Evolutionary conservation across 2,113 vertebrate species (phyloP).

Genomic region (Girardinichthys multiradiatus): DNA sequence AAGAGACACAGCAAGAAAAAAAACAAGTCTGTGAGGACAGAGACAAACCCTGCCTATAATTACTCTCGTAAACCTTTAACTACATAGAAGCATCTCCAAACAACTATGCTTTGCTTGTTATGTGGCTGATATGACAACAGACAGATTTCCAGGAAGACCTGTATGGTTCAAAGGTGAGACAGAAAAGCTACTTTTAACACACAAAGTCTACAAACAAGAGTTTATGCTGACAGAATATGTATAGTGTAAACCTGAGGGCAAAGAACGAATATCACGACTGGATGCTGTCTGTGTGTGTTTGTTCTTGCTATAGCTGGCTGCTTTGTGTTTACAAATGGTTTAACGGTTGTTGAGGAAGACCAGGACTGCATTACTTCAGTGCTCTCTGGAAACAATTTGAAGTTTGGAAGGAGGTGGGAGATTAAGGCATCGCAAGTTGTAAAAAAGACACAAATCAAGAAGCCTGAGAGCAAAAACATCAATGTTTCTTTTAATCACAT

Average conservation of each 20-base stretch:
- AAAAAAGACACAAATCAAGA: slow-evolving; percentile 27
- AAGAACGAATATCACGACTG: slow-evolving; percentile 20
- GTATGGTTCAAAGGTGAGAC: not conserved
- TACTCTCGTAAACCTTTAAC: slow-evolving; percentile 68
- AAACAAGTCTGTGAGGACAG: slow-evolving; percentile 4
- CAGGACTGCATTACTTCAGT: slow-evolving; percentile 18
- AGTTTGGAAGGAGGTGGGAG: slow-evolving; percentile 19
- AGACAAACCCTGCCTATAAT: slow-evolving; percentile 49
- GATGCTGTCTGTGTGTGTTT: slow-evolving; percentile 51
- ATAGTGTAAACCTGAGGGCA: not conserved
- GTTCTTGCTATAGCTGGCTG: slow-evolving; percentile 53
- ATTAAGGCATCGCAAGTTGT: slow-evolving; percentile 24
- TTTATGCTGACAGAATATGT: not conserved
- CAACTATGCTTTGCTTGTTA: slow-evolving; percentile 49
- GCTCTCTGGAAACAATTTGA: slow-evolving; percentile 16
- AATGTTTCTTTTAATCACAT: not conserved
- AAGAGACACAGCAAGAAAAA: slow-evolving; percentile 18
- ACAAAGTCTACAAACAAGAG: too few relatives aligned
- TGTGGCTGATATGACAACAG: slow-evolving; percentile 45
- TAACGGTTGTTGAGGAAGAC: slow-evolving; percentile 58
- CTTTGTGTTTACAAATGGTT: slow-evolving; percentile 67
- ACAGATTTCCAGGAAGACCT: slow-evolving; percentile 22
- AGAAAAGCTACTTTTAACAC: slow-evolving; percentile 17
- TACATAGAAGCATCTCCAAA: slow-evolving; percentile 53
- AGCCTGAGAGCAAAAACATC: slow-evolving; percentile 19